Evolutionary conservation across 2,113 vertebrate genomes (phyloP).

Genomic region (Callithrix jacchus): DNA sequence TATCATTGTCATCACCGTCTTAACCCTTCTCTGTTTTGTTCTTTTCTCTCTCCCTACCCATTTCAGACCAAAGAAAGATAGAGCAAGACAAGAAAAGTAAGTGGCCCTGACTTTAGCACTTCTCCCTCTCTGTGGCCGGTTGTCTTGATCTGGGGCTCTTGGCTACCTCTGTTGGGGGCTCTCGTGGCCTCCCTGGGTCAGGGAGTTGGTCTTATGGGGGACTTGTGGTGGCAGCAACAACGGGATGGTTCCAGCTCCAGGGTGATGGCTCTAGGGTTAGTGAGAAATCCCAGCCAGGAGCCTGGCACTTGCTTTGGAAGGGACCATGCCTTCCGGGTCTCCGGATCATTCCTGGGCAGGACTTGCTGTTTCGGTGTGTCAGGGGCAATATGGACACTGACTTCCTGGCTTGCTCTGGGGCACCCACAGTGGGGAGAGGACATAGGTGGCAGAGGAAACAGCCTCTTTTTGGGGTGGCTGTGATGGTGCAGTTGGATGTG

Average conservation of each 20-base stretch:
- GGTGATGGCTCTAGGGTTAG: background rate
- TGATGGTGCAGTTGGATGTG: background rate
- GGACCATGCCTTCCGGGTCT: conserved; percentile 5
- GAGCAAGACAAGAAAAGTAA: conserved; percentile 96
- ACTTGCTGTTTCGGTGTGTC: background rate
- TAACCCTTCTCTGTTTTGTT: conserved; percentile 72
- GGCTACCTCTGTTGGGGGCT: conserved; percentile 62
- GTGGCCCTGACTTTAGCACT: conserved; percentile 79
- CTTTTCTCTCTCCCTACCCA: conserved; percentile 74
- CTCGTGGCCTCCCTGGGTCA: background rate
- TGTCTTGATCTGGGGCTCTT: conserved; percentile 71
- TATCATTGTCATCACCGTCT: background rate
- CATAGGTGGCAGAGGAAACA: background rate
- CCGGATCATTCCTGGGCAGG: background rate
- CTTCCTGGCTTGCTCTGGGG: background rate
- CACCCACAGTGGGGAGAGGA: background rate
- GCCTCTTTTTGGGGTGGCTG: background rate
- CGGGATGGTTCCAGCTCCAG: background rate
- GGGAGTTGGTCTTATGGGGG: background rate
- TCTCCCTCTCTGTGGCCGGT: conserved; percentile 65
- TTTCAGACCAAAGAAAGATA: conserved; percentile 95
- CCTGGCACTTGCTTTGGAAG: conserved; percentile 58
- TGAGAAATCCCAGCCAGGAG: conserved; percentile 30
- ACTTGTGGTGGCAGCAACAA: background rate
- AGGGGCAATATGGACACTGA: background rate